Conservation (phyloP, 2,888 invertebrate species). For the Hedya salicella region DNA sequence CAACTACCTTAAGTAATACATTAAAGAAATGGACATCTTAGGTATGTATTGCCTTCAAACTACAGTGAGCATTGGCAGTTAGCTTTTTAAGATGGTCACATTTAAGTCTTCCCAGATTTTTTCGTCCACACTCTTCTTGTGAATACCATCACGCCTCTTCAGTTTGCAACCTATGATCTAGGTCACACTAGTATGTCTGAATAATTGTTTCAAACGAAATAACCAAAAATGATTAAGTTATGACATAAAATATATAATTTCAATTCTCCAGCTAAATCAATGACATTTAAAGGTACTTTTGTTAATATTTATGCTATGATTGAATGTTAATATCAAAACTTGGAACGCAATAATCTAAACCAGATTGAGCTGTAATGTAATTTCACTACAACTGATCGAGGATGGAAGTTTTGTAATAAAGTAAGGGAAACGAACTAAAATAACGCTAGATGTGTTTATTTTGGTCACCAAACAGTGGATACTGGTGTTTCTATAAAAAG, state of each 20-base stretch:
- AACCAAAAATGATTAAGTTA: neutral
- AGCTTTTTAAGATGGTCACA: too few relatives aligned
- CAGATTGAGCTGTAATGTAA: conserved; percentile 1
- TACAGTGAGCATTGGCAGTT: too few relatives aligned
- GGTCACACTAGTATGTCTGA: neutral
- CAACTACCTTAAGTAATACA: too few relatives aligned
- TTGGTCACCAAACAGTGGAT: conserved; percentile 51
- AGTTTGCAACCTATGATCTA: neutral
- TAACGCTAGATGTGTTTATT: conserved; percentile 54
- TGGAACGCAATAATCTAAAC: conserved; percentile 10
- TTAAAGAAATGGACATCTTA: too few relatives aligned
- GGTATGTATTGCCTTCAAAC: too few relatives aligned
- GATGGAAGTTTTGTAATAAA: conserved; percentile 13
- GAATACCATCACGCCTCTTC: too few relatives aligned
- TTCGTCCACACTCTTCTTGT: too few relatives aligned
- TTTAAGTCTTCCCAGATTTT: too few relatives aligned
- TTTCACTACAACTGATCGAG: conserved; percentile 5
- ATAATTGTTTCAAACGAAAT: neutral
- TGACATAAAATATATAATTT: neutral
- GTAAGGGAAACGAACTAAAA: conserved; percentile 32
- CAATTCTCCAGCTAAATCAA: neutral
- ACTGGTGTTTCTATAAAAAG: conserved; percentile 43
- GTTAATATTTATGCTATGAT: neutral
- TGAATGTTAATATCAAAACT: conserved; percentile 3
- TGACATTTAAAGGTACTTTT: neutral